phyloP scores from a whole-genome alignment of 2,888 invertebrate genomes.

The Tinea pellionella region DNA sequence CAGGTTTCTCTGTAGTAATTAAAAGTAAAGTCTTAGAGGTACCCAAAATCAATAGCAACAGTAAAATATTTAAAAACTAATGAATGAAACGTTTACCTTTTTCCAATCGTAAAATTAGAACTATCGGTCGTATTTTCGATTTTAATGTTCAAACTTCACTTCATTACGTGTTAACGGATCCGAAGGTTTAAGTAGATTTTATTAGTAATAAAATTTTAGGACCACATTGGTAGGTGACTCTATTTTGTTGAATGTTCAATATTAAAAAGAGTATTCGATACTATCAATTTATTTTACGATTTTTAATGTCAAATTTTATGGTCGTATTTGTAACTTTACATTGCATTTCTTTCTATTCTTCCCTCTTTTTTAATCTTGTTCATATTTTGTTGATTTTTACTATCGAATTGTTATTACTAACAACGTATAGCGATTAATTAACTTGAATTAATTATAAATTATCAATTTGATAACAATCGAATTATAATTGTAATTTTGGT shows the following conservation, averaged over 20 bases:
- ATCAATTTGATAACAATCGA: no score
- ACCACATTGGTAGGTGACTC: conserved; percentile 40
- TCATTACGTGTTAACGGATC: conserved; percentile 25
- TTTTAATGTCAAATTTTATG: conserved; percentile 12
- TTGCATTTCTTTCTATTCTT: not conserved
- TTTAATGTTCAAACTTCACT: conserved; percentile 50
- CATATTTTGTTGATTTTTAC: not conserved
- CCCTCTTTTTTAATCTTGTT: not conserved
- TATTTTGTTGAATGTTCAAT: conserved; percentile 40
- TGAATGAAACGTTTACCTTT: conserved; percentile 1
- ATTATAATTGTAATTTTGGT: no score
- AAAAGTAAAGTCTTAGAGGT: no score
- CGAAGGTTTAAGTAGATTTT: conserved; percentile 43
- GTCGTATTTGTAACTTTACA: not conserved
- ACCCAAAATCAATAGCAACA: no score
- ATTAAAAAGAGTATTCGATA: conserved; percentile 29
- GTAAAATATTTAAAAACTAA: not conserved
- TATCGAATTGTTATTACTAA: no score
- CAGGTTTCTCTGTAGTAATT: no score
- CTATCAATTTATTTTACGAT: conserved; percentile 20
- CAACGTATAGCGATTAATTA: no score
- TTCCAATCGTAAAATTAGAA: conserved; percentile 53
- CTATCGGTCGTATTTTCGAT: conserved; percentile 63
- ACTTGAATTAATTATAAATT: no score
- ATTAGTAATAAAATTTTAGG: conserved; percentile 62